Evolutionary conservation across 2,888 invertebrate genomes (phyloP).

Genomic region (Hypsopygia costalis): DNA sequence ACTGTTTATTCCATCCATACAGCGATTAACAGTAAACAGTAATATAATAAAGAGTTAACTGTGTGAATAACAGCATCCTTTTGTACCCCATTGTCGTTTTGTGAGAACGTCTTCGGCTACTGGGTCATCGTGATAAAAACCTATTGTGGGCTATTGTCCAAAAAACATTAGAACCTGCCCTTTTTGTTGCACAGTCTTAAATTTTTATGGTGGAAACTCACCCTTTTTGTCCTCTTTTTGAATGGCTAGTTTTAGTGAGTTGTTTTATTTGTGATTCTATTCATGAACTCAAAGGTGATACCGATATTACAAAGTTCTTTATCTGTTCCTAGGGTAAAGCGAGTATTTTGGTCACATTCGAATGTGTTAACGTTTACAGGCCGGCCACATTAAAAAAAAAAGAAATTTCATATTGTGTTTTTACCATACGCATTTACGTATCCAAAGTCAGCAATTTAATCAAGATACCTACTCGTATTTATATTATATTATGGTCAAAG

Average conservation of each 20-base stretch:
- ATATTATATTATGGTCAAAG: too few relatives aligned
- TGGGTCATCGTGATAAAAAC: conserved; percentile 39
- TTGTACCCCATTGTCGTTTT: conserved; percentile 68
- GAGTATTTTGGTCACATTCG: too few relatives aligned
- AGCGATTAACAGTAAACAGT: conserved; percentile 37
- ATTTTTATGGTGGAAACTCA: not conserved
- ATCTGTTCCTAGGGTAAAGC: too few relatives aligned
- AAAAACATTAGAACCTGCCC: conserved; percentile 34
- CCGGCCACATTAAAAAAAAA: too few relatives aligned
- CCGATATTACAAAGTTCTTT: not conserved
- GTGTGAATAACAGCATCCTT: conserved; percentile 80
- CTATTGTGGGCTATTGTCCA: conserved; percentile 42
- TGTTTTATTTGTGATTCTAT: not conserved
- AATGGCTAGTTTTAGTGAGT: not conserved
- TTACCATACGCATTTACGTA: too few relatives aligned
- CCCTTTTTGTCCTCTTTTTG: not conserved
- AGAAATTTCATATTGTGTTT: too few relatives aligned
- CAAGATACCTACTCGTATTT: too few relatives aligned
- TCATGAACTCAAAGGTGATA: not conserved
- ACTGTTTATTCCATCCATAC: conserved; percentile 14
- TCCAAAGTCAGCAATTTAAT: too few relatives aligned
- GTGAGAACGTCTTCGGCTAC: conserved; percentile 65
- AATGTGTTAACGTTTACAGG: too few relatives aligned
- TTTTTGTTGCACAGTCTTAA: not conserved
- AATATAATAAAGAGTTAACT: conserved; percentile 69